Percentiles rank a stretch among this genome's conserved stretches.
Conservation (phyloP, 2,888 invertebrate species). For the Adelognathus sp. region DNA sequence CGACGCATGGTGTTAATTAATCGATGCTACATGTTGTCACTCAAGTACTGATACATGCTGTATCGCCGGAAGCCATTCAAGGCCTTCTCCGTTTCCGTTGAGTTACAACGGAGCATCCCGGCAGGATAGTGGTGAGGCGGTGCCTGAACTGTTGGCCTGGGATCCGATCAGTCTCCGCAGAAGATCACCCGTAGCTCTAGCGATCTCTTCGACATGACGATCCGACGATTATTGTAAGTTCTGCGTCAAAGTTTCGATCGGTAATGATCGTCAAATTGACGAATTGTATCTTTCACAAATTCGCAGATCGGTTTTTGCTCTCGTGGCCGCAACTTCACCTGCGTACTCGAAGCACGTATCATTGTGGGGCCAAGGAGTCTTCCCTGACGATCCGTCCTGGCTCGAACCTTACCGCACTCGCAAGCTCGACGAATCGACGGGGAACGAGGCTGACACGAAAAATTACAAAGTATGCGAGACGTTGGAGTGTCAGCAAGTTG, state of each 20-base stretch:
- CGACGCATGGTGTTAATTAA: neutral
- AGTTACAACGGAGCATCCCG: neutral
- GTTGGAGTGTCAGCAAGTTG: slow-evolving; percentile 52
- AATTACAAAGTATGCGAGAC: slow-evolving; percentile 48
- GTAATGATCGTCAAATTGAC: neutral
- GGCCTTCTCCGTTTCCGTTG: neutral
- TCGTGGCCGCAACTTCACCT: neutral
- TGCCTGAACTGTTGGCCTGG: neutral
- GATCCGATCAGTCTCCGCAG: neutral
- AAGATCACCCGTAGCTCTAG: neutral
- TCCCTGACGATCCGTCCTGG: slow-evolving; percentile 13
- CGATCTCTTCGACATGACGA: neutral
- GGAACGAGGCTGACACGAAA: neutral
- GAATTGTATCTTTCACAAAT: neutral
- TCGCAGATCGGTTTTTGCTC: neutral
- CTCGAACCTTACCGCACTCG: slow-evolving; percentile 1
- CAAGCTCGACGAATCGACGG: neutral
- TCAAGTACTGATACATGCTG: neutral
- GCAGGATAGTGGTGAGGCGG: neutral
- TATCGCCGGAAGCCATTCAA: neutral
- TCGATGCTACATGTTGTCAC: neutral
- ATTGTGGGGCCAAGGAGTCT: slow-evolving; percentile 26
- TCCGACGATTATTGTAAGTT: slow-evolving; percentile 9
- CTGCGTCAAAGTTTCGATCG: neutral
- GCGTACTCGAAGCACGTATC: neutral